These are phyloP conservation scores for Turritopsis rubra DNA, from an alignment of 30 jellyfish, hydroid and myxozoan species.

Conservation along the genomic window DNA sequence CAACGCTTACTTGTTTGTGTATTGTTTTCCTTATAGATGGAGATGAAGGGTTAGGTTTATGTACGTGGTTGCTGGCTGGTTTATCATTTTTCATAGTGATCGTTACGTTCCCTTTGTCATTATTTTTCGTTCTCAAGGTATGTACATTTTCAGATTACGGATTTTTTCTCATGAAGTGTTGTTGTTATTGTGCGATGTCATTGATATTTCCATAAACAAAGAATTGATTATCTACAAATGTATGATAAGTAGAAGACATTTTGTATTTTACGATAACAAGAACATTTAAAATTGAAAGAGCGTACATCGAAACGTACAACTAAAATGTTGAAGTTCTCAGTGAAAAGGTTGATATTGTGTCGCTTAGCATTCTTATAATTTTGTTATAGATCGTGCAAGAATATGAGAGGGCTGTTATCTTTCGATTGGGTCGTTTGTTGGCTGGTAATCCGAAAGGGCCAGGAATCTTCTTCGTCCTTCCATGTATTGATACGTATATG, in stretches of 20 bases:
- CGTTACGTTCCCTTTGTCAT: conserved; percentile 61
- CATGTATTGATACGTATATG: conserved; percentile 62
- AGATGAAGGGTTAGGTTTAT: conserved; percentile 46
- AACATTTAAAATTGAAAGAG: no score
- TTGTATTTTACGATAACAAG: no score
- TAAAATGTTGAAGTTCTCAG: neutral
- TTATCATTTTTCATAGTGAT: conserved; percentile 39
- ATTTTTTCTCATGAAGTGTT: no score
- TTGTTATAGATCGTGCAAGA: conserved; percentile 79
- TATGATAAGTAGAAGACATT: no score
- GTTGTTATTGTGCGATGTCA: no score
- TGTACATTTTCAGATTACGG: neutral
- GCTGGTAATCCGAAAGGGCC: conserved; percentile 63
- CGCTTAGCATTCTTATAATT: neutral
- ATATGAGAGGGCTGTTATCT: conserved; percentile 88
- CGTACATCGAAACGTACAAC: neutral
- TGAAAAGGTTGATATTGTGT: no score
- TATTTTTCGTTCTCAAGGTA: conserved; percentile 69
- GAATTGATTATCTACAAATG: no score
- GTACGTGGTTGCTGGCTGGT: conserved; percentile 48
- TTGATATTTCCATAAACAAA: no score
- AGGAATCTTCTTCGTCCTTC: conserved; percentile 60
- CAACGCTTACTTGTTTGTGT: no score
- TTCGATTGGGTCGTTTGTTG: conserved; percentile 83
- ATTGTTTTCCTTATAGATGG: conserved; percentile 20